Percentiles rank a stretch among this genome's conserved stretches.
Conservation (phyloP, 2,888 invertebrate genomes). For the Oscheius myriophilus region DNA sequence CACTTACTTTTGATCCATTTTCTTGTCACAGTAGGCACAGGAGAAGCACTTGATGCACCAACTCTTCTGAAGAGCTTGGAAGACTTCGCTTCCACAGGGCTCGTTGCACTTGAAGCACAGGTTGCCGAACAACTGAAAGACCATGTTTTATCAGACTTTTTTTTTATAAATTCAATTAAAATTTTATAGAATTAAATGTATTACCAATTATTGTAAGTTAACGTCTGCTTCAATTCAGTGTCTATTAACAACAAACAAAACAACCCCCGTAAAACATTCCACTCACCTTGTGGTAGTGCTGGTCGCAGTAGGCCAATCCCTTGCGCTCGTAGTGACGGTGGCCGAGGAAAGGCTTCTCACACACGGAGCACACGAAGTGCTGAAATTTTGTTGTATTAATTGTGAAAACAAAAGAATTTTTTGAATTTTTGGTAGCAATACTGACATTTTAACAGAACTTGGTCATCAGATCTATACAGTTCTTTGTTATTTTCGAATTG, state of each 20-base stretch:
- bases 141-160: too few relatives aligned
- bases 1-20: slow-evolving; percentile 76
- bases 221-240: too few relatives aligned
- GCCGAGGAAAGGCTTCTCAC: slow-evolving; percentile 98
- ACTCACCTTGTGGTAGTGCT: slow-evolving; percentile 85
- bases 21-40: slow-evolving; percentile 93
- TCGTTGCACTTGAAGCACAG: slow-evolving; percentile 98
- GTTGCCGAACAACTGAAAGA: slow-evolving; percentile 91
- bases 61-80: slow-evolving; percentile 95
- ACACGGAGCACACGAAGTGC: slow-evolving; percentile 99
- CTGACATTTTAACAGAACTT: too few relatives aligned
- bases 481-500: too few relatives aligned
- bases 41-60: slow-evolving; percentile 99
- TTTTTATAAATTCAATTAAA: too few relatives aligned
- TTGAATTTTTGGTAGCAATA: not conserved
- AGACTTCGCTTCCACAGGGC: slow-evolving; percentile 91
- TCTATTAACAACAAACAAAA: too few relatives aligned
- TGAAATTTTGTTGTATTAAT: slow-evolving; percentile 73
- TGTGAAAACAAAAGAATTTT: not conserved
- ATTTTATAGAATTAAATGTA: too few relatives aligned
- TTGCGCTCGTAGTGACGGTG: slow-evolving; percentile 98
- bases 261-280: not conserved
- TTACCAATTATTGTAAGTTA: too few relatives aligned
- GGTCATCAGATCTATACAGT: too few relatives aligned
- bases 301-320: slow-evolving; percentile 97